phyloP scores from a whole-genome alignment of 2,797 vertebrate species.

The Cottoperca gobio region DNA sequence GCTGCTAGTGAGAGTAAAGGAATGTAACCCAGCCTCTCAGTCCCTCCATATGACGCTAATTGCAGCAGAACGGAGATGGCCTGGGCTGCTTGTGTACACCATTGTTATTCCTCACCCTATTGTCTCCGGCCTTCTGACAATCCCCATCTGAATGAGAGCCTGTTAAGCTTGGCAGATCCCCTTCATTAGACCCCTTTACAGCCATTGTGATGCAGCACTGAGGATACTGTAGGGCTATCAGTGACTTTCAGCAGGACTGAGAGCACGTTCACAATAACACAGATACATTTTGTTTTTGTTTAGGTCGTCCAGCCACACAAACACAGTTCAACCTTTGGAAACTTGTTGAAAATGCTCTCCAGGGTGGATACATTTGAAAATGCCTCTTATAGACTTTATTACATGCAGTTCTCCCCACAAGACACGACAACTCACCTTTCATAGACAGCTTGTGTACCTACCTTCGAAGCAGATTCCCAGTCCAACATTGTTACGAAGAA shows the following conservation, averaged over 20 bases:
- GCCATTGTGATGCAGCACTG: conserved; percentile 67
- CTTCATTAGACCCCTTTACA: conserved; percentile 73
- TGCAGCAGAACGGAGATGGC: conserved; percentile 69
- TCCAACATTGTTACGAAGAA: not conserved
- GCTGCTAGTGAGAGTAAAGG: conserved; percentile 71
- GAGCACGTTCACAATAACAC: conserved; percentile 19
- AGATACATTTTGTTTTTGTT: conserved; percentile 31
- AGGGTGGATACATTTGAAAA: not conserved
- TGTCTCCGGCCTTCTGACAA: conserved; percentile 71
- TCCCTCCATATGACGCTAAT: conserved; percentile 79
- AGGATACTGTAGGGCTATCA: conserved; percentile 69
- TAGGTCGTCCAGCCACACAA: conserved; percentile 9
- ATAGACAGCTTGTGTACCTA: not conserved
- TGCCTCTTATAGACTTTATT: not conserved
- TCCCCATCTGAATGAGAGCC: conserved; percentile 72
- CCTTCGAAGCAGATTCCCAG: not conserved
- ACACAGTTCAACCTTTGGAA: conserved; percentile 1
- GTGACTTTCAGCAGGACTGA: conserved; percentile 49
- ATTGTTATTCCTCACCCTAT: conserved; percentile 75
- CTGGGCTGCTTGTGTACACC: conserved; percentile 69
- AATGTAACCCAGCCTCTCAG: conserved; percentile 71
- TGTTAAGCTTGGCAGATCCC: conserved; percentile 71
- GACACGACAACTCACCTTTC: not conserved
- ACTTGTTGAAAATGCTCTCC: not conserved
- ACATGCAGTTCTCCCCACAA: not conserved